Conservation (phyloP, 2,888 invertebrate species). For the Cheilosia vernalis region DNA sequence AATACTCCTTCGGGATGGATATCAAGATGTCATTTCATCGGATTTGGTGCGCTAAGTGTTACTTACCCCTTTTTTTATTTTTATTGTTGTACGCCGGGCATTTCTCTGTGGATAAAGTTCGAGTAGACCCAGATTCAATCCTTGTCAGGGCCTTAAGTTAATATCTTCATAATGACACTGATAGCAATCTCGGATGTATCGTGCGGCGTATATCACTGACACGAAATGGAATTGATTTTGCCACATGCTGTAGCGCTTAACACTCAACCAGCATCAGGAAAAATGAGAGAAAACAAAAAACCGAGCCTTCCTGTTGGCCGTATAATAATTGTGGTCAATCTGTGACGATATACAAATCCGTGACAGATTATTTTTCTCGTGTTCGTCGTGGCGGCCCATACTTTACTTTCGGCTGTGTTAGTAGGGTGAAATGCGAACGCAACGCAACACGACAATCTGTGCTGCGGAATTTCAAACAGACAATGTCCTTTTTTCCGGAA, state of each 20-base stretch:
- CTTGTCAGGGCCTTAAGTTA: conserved; percentile 55
- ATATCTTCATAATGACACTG: conserved; percentile 67
- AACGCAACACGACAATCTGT: conserved; percentile 28
- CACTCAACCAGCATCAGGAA: conserved; percentile 45
- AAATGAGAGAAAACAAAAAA: background rate
- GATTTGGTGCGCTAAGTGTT: conserved; percentile 68
- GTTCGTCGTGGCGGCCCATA: conserved; percentile 4
- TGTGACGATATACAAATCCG: conserved; percentile 70
- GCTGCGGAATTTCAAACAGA: conserved; percentile 20
- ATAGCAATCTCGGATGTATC: conserved; percentile 59
- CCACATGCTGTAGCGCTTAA: conserved; percentile 50
- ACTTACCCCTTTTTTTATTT: conserved; percentile 66
- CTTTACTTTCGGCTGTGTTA: conserved; percentile 4
- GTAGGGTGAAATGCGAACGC: conserved; percentile 11
- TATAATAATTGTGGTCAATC: conserved; percentile 70
- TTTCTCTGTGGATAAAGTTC: conserved; percentile 30
- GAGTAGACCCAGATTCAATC: conserved; percentile 44
- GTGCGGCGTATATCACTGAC: background rate
- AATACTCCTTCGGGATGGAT: conserved; percentile 30
- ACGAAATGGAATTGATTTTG: conserved; percentile 55
- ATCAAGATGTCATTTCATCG: conserved; percentile 65
- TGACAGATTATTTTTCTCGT: conserved; percentile 56
- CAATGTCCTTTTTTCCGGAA: background rate
- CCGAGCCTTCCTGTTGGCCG: conserved; percentile 36
- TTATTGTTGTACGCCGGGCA: conserved; percentile 42